Base-by-base conservation (phyloP, 2,113 vertebrate genomes). In the Poecile atricapillus region DNA sequence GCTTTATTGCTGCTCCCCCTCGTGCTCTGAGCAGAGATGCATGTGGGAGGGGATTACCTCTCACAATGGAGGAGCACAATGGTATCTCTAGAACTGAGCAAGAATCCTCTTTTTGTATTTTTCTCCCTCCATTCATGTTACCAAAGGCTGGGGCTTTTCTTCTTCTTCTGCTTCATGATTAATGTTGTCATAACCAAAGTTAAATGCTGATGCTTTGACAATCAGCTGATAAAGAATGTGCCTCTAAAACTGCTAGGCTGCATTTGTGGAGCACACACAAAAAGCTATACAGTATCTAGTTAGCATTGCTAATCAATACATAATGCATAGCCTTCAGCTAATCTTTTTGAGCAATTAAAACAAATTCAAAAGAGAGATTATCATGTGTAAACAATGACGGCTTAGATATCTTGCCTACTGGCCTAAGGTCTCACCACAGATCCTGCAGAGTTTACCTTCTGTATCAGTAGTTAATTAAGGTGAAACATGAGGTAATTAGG, bases 381-480 rank as follows among this genome's bases (percentile, higher is more conserved):
- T 95, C 93, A 35, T 94, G 95, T 97, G 97, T 97, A 98, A 98
- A 98, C 97, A 97, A 97, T 97, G 95, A 87, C 17, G 44, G 88
- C 86, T 98, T 97, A 97, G 96, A 95, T 97, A 95, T 91, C 95
- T 96, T 97, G 91, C 96, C 93, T 94, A 95, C 85, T 96, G 95
- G 97, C 97, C 97, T 97, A 91, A 93, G 88, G 98, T 98, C 97
- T 97, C 23, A 6, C 84, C 73, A 96, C 97, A 93, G 96, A 97
- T 97, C 98, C 97, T 97, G 94, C 81, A n/a, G 97, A 76, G 83
- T 97, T 98, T 98, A 97, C 97, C 97, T 98, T 98, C 97, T 97
- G 97, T 98, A 98, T 98, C 96, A 97, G 80, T 97, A 98, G 97
- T 98, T 98, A 98, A 98, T 98, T 98, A 98, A 98, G 97, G 98